A percentile compares a stretch with the other conserved stretches of the same genome.
phyloP scores from a whole-genome alignment of 2,113 vertebrate species.

The Neofelis nebulosa region DNA sequence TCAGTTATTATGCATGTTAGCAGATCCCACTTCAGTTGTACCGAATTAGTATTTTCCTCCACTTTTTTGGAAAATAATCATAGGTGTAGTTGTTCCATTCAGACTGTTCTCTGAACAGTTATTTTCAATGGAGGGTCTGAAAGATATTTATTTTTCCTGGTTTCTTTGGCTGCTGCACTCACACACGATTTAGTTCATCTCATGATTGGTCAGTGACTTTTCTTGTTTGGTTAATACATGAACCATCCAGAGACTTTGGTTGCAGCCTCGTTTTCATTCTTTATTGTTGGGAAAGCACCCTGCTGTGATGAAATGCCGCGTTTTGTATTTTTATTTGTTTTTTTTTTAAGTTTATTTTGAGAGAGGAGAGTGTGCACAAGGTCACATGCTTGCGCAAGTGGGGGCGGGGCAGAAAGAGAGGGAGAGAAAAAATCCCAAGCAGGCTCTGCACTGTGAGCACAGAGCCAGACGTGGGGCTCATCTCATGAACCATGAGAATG shows the following conservation, averaged over 20 bases:
- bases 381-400: too few species aligned
- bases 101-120: neutral
- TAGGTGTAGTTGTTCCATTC: neutral
- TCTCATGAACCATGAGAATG: too few species aligned
- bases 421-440: too few species aligned
- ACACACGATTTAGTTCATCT: neutral
- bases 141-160: slow-evolving; percentile 25
- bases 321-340: neutral
- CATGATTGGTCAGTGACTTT: neutral
- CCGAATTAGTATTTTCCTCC: neutral
- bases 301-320: neutral
- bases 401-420: too few species aligned
- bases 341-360: too few species aligned
- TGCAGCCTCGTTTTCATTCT: neutral
- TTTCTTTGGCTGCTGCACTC: neutral
- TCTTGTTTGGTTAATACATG: neutral
- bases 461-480: too few species aligned
- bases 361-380: too few species aligned
- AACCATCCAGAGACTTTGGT: neutral
- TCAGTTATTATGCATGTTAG: neutral
- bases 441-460: too few species aligned
- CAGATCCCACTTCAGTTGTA: neutral
- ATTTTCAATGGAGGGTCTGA: neutral
- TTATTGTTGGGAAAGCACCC: neutral
- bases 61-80: neutral